phyloP scores from a whole-genome alignment of 1,140 invertebrate species.

The Drosophila parvula region DNA sequence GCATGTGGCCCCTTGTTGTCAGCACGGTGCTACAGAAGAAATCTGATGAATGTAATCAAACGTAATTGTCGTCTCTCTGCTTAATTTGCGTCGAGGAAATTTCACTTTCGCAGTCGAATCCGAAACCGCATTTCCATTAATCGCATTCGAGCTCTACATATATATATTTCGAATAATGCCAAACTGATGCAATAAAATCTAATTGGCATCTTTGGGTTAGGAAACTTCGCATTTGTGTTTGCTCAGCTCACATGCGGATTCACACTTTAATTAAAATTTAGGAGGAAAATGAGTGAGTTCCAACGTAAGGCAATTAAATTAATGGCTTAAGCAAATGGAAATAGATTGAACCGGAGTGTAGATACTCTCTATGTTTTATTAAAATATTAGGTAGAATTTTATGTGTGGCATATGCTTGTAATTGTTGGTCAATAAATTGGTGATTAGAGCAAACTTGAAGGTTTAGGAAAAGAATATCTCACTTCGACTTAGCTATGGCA shows the following conservation, averaged over 20 bases:
- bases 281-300: slow-evolving; percentile 9
- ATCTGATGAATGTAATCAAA: slow-evolving; percentile 67
- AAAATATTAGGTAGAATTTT: background rate
- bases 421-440: no score
- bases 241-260: slow-evolving; percentile 11
- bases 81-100: slow-evolving; percentile 41
- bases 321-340: slow-evolving; percentile 1
- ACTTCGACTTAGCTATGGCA: no score
- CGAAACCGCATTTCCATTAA: slow-evolving; percentile 32
- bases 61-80: slow-evolving; percentile 52
- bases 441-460: background rate
- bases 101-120: slow-evolving; percentile 47
- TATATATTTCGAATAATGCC: slow-evolving; percentile 14
- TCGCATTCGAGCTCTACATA: slow-evolving; percentile 2
- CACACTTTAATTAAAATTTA: slow-evolving; percentile 29
- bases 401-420: background rate
- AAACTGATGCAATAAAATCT: slow-evolving; percentile 17
- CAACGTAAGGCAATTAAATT: slow-evolving; percentile 7
- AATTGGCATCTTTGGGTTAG: slow-evolving; percentile 34
- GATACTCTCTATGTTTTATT: slow-evolving; percentile 7
- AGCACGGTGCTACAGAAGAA: slow-evolving; percentile 51
- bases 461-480: no score
- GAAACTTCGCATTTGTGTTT: slow-evolving; percentile 19
- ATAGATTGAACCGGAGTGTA: background rate
- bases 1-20: slow-evolving; percentile 42